Evolutionary conservation across 1,140 invertebrate genomes (phyloP).

Genomic region (Physella acuta): DNA sequence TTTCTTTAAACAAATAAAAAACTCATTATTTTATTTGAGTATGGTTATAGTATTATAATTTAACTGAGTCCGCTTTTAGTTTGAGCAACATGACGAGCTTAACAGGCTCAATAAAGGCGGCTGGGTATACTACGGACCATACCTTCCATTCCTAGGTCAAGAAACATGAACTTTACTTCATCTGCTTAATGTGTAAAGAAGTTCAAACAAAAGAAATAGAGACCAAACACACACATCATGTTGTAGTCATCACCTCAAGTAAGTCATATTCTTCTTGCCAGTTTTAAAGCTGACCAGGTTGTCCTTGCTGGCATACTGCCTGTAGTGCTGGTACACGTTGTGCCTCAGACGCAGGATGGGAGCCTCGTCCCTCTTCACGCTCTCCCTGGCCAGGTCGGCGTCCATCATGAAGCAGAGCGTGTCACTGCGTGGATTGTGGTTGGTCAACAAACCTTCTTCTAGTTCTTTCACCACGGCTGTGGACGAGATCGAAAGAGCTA

Average conservation of each 20-base stretch:
- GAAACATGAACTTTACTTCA: too few relatives aligned
- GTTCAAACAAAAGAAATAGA: too few relatives aligned
- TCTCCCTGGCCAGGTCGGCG: not conserved
- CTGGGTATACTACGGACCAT: too few relatives aligned
- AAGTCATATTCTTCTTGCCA: slow-evolving; percentile 26
- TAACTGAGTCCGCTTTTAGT: too few relatives aligned
- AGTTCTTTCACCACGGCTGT: slow-evolving; percentile 31
- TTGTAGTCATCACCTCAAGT: slow-evolving; percentile 27
- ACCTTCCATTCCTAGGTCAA: too few relatives aligned
- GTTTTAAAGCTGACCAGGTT: slow-evolving; percentile 27
- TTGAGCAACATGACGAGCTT: too few relatives aligned
- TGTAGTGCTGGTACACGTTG: slow-evolving; percentile 20
- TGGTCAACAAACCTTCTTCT: slow-evolving; percentile 22
- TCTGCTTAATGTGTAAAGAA: too few relatives aligned
- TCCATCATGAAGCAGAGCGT: slow-evolving; percentile 31
- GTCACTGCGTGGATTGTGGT: slow-evolving; percentile 22
- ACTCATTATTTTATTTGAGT: too few relatives aligned
- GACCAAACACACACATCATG: too few relatives aligned
- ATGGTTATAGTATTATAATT: too few relatives aligned
- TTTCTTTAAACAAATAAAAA: too few relatives aligned
- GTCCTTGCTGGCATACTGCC: slow-evolving; percentile 15
- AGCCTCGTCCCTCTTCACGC: not conserved
- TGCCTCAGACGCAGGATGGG: slow-evolving; percentile 24
- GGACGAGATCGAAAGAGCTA: not conserved
- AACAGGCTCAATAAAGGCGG: too few relatives aligned